Percentiles rank a stretch among this genome's conserved stretches.
phyloP scores from a whole-genome alignment of 2,888 invertebrate genomes.

The Volucella bombylans region DNA sequence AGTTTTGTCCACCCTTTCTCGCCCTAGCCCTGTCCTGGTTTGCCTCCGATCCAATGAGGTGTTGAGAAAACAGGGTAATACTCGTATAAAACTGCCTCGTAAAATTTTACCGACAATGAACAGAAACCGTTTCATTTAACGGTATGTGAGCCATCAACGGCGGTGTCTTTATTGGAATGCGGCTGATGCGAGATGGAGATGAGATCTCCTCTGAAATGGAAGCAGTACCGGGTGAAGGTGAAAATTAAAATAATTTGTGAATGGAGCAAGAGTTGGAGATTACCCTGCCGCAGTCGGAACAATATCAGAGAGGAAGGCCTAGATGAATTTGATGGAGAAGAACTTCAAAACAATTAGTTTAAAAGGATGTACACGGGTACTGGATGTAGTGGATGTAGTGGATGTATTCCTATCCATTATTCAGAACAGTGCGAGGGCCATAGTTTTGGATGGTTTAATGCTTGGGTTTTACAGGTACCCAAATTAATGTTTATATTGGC shows the following conservation, averaged over 20 bases:
- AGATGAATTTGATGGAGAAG: not conserved
- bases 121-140: constrained; percentile 25
- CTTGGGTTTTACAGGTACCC: constrained; percentile 48
- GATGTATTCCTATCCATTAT: constrained; percentile 16
- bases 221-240: constrained; percentile 1
- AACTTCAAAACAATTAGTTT: constrained; percentile 55
- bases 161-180: constrained; percentile 15
- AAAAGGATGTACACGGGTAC: constrained; percentile 8
- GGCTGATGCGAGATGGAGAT: not conserved
- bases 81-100: constrained; percentile 29
- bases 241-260: constrained; percentile 34
- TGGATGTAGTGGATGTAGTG: not conserved
- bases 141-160: constrained; percentile 6
- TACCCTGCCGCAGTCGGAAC: not conserved
- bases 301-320: constrained; percentile 19
- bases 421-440: constrained; percentile 31
- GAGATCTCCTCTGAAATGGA: not conserved
- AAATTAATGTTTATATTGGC: constrained; percentile 54
- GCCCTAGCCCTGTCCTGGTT: not conserved
- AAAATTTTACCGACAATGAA: constrained; percentile 43
- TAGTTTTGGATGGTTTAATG: constrained; percentile 50
- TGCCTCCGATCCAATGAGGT: constrained; percentile 10
- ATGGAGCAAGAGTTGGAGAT: too few relatives aligned
- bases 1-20: not conserved
- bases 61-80: constrained; percentile 8